A percentile compares a stretch with the other conserved stretches of the same genome.
phyloP scores from a whole-genome alignment of 2,888 invertebrate species.

The Caenorhabditis sp. region DNA sequence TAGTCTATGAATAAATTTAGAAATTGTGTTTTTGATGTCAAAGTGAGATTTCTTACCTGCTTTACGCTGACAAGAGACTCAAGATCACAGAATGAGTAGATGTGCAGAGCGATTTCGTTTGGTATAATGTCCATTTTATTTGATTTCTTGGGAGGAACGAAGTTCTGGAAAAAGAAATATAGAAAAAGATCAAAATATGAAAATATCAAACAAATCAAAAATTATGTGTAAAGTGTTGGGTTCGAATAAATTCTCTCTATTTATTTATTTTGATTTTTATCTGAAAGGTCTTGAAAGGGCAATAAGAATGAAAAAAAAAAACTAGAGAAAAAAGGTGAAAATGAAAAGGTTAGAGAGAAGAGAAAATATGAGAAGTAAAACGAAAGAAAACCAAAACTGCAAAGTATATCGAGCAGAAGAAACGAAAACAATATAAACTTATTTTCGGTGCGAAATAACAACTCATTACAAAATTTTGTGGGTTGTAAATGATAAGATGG shows the following conservation, averaged over 20 bases:
- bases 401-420: too few species aligned
- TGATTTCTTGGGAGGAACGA: neutral
- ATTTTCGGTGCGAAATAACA: too few species aligned
- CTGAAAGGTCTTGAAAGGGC: neutral
- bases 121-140: neutral
- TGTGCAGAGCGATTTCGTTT: neutral
- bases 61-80: neutral
- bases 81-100: neutral
- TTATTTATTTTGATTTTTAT: too few species aligned
- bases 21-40: neutral
- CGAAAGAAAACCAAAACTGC: too few species aligned
- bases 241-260: too few species aligned
- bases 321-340: neutral
- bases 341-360: too few species aligned
- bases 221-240: neutral
- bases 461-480: too few species aligned
- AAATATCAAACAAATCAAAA: neutral
- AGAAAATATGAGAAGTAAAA: too few species aligned
- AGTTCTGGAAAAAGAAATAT: too few species aligned
- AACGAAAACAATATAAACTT: too few species aligned
- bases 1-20: constrained; percentile 8
- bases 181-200: neutral
- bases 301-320: neutral
- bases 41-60: neutral
- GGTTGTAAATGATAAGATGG: too few species aligned